Base-by-base conservation (phyloP, 2,797 vertebrate genomes). In the Myotis planiceps region DNA sequence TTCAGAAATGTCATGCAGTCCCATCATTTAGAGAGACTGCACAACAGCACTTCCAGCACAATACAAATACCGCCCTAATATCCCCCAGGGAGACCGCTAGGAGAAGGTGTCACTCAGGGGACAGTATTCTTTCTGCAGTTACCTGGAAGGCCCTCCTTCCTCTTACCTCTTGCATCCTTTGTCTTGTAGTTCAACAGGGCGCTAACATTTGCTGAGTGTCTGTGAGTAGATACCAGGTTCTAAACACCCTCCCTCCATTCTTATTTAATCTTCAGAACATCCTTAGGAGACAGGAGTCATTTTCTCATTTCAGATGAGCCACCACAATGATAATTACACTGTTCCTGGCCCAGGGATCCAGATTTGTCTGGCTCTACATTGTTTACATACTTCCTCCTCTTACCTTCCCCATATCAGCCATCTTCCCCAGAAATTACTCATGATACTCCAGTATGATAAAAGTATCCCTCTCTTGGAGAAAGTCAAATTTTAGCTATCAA, bases 281-380 rank as follows among this genome's bases (percentile, higher is more conserved):
- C 63, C 72, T 58, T 78, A 18, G 5, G 92, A 93, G 84, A 92
- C 45, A 79, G 39, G 15, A 81, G 32, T 86, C 69, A 80, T 72
- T 93, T 84, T 81, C 84, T 95, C 80, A 74, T 81, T 96, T 88
- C 65, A 85, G 81, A 92, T 45, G 82, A 95, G 49, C 68, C 83
- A 47, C 68, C 29, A 42, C 19, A 2, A 92, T 27, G 39, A 76
- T 66, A 95, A 95, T 92, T 86, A 92, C 84, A 78, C 87, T 82
- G 75, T 53, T 42, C 66, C 71, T 82, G 89, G 55, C 63, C 79
- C 85, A 92, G 87, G 78, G 72, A 93, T 85, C 81, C 90, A 92
- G 68, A 94, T 96, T 93, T 42, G 34, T 71, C 76, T 81, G 80
- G 76, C 90, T 96, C 90, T 90, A 92, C 47, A 92, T 39, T 49